Percentiles rank a stretch among this genome's conserved stretches.
These are phyloP conservation scores for Arrhopalites spinosus DNA, from an alignment of 2,888 invertebrate species.

Conservation along the genomic window DNA sequence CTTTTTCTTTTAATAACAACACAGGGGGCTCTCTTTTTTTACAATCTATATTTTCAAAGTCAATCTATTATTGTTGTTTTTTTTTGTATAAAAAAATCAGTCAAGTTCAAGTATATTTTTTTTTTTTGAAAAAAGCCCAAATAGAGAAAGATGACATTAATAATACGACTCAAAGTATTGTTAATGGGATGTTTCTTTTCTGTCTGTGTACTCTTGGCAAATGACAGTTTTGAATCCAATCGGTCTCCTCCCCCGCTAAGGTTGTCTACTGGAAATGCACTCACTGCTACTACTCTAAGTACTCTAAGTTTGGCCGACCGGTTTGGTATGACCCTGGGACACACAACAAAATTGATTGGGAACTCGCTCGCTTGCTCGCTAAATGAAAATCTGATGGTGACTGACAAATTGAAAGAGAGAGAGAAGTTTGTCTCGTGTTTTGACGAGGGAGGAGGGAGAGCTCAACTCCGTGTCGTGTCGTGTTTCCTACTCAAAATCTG, in stretches of 20 bases:
- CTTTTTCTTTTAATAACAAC: too few species aligned
- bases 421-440: constrained; percentile 1
- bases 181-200: not conserved
- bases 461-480: constrained; percentile 7
- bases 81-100: not conserved
- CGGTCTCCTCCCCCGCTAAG: not conserved
- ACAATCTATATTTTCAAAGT: not conserved
- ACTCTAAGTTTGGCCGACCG: constrained; percentile 2
- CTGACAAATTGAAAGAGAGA: not conserved
- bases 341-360: not conserved
- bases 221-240: not conserved
- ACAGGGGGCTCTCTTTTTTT: not conserved
- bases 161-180: not conserved
- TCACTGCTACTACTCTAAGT: not conserved
- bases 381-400: constrained; percentile 6
- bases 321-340: not conserved
- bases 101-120: not conserved
- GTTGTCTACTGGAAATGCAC: not conserved
- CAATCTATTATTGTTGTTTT: not conserved
- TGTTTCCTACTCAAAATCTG: not conserved
- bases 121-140: too few species aligned
- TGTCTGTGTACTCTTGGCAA: not conserved
- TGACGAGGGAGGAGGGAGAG: too few species aligned
- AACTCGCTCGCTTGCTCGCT: not conserved
- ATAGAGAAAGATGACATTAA: not conserved